A percentile compares a stretch with the other conserved stretches of the same genome.
Conservation (phyloP, 1,140 invertebrate species). For the Armadillidium nasatum region DNA sequence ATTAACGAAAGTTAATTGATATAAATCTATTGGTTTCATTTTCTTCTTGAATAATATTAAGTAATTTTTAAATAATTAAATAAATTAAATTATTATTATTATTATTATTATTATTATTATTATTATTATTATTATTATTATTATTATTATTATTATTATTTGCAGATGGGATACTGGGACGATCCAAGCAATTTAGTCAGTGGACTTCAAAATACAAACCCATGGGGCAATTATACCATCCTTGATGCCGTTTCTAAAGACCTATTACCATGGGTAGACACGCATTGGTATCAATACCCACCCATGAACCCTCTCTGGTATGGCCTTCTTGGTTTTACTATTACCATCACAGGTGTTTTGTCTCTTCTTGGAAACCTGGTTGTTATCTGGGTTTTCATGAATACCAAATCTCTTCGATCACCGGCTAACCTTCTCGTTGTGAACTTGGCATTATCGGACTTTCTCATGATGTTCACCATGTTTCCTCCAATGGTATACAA, state of each 20-base stretch:
- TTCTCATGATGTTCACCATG: slow-evolving; percentile 60
- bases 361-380: slow-evolving; percentile 73
- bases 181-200: slow-evolving; percentile 20
- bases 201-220: slow-evolving; percentile 3
- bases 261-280: slow-evolving; percentile 62
- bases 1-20: no score
- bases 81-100: neutral
- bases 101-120: neutral
- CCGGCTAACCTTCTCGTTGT: slow-evolving; percentile 82
- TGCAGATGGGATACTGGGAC: slow-evolving; percentile 27
- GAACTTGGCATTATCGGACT: slow-evolving; percentile 81
- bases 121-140: neutral
- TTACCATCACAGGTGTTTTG: slow-evolving; percentile 58
- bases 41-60: neutral
- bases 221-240: slow-evolving; percentile 24
- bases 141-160: neutral
- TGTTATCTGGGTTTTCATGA: slow-evolving; percentile 77
- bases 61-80: neutral
- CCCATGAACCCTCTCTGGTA: slow-evolving; percentile 75
- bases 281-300: slow-evolving; percentile 59
- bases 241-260: slow-evolving; percentile 24
- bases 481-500: slow-evolving; percentile 78
- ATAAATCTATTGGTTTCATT: no score
- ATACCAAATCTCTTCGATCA: slow-evolving; percentile 69
- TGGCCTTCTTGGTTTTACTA: slow-evolving; percentile 65